Percentiles rank a stretch among this genome's conserved stretches.
phyloP scores from a whole-genome alignment of 2,797 vertebrate genomes.

The Cephalopachus bancanus region DNA sequence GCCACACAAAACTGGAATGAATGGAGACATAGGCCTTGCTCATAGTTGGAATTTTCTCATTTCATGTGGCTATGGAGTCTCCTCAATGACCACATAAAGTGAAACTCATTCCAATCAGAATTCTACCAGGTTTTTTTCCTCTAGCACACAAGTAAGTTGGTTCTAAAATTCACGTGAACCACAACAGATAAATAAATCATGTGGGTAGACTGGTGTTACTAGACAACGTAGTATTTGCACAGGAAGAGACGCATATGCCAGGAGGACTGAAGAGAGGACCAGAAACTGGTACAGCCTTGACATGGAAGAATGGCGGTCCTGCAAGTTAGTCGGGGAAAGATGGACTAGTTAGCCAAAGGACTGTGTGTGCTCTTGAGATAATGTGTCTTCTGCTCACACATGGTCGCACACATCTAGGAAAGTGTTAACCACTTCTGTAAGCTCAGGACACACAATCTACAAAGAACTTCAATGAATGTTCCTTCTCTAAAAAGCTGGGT shows the following conservation, averaged over 20 bases:
- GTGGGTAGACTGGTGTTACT: not conserved
- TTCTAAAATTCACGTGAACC: not conserved
- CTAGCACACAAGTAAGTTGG: not conserved
- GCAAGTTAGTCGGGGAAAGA: not conserved
- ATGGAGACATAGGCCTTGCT: not conserved
- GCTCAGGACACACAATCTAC: conserved; percentile 74
- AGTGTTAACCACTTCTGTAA: conserved; percentile 84
- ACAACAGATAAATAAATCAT: not conserved
- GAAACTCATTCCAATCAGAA: not conserved
- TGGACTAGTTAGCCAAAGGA: not conserved
- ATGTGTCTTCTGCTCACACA: conserved; percentile 73
- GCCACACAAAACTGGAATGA: not conserved
- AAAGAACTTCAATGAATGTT: conserved; percentile 78
- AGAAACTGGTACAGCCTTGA: not conserved
- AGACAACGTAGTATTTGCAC: not conserved
- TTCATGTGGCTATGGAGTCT: not conserved
- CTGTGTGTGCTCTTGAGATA: not conserved
- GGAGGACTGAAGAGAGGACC: not conserved
- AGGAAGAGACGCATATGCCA: not conserved
- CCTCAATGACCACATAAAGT: not conserved
- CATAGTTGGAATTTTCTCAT: not conserved
- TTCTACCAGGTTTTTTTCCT: not conserved
- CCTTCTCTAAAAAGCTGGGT: conserved; percentile 84
- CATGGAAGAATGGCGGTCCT: too few relatives aligned
- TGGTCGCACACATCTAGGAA: conserved; percentile 78